Conservation (phyloP, 2,113 vertebrate genomes). For the Holacanthus passer region DNA sequence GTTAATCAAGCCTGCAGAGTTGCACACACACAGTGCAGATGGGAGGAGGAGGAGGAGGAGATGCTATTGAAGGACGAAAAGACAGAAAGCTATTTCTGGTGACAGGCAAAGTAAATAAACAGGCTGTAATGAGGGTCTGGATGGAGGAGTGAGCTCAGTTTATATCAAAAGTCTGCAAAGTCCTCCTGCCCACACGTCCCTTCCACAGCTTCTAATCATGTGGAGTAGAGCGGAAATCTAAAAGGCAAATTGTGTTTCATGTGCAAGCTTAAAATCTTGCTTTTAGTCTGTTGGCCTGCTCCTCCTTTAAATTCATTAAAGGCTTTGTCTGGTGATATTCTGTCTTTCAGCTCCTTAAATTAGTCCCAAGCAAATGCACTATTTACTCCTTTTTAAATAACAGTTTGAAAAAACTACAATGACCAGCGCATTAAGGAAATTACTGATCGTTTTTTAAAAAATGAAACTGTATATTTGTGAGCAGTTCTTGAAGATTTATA, state of each 20-base stretch:
- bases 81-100: conserved; percentile 40
- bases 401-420: too few relatives aligned
- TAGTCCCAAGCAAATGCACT: background rate
- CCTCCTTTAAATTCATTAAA: background rate
- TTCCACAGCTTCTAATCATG: conserved; percentile 10
- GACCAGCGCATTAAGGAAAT: too few relatives aligned
- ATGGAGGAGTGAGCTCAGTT: conserved; percentile 19
- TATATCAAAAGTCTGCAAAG: conserved; percentile 25
- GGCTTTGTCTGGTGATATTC: background rate
- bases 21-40: conserved; percentile 36
- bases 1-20: conserved; percentile 27
- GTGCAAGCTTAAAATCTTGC: background rate
- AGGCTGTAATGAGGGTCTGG: conserved; percentile 16
- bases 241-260: background rate
- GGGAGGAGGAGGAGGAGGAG: conserved; percentile 9
- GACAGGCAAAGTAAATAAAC: conserved; percentile 33
- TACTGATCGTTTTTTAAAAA: too few relatives aligned
- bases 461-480: background rate
- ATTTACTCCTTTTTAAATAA: too few relatives aligned
- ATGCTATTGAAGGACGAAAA: conserved; percentile 37
- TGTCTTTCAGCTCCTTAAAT: background rate
- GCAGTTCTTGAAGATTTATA: background rate
- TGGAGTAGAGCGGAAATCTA: conserved; percentile 19
- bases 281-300: background rate
- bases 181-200: conserved; percentile 25